Evolutionary conservation across 2,113 vertebrate genomes (phyloP).

Genomic region (Odontophorus gujanensis): DNA sequence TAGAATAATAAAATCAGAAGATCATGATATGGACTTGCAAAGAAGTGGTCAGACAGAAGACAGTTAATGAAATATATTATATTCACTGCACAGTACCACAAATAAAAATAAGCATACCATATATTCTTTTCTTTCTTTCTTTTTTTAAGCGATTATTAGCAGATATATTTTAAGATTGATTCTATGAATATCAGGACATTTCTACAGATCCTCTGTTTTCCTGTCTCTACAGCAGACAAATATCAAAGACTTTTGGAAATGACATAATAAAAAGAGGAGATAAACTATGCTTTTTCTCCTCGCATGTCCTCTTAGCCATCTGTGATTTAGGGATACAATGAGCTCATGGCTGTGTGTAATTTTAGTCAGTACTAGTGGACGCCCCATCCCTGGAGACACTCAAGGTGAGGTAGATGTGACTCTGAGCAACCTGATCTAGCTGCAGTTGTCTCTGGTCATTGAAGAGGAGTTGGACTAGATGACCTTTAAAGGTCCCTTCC

Average conservation of each 20-base stretch:
- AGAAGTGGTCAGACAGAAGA: not conserved
- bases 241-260: not conserved
- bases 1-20: not conserved
- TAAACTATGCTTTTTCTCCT: not conserved
- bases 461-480: too few species aligned
- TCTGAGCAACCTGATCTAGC: too few species aligned
- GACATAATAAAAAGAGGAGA: not conserved
- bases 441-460: too few species aligned
- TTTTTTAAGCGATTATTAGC: not conserved
- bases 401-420: too few species aligned
- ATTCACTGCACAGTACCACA: not conserved
- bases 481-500: too few species aligned
- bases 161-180: not conserved
- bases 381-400: too few species aligned
- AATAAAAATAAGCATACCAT: not conserved
- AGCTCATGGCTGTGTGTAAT: not conserved
- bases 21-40: not conserved
- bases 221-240: not conserved
- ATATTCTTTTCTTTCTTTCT: fast-evolving
- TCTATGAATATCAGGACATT: not conserved
- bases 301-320: not conserved
- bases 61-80: not conserved
- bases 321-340: not conserved
- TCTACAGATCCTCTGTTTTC: not conserved
- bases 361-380: not conserved